Conservation (phyloP, 2,888 invertebrate species). For the Trachelus tabidus region DNA sequence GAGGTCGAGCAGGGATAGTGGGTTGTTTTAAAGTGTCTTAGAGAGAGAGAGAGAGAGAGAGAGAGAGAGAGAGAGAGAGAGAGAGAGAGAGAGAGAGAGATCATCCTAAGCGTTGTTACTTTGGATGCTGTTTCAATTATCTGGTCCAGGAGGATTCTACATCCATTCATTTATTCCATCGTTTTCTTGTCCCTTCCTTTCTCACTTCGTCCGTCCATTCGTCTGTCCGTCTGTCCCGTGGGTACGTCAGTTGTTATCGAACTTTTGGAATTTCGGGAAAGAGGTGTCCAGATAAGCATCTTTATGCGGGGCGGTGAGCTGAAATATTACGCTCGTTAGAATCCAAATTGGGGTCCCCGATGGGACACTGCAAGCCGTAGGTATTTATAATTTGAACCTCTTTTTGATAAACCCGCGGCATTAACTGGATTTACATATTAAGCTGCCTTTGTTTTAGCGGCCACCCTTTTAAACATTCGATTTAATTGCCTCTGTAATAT, state of each 20-base stretch:
- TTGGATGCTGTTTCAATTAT: not conserved
- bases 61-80: too few species aligned
- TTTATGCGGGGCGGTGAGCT: slow-evolving; percentile 47
- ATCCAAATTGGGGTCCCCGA: slow-evolving; percentile 58
- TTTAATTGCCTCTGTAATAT: slow-evolving; percentile 51
- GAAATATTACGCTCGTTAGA: slow-evolving; percentile 63
- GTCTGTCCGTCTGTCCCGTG: not conserved
- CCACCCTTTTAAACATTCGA: slow-evolving; percentile 41
- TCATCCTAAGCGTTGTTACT: not conserved
- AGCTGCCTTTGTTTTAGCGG: slow-evolving; percentile 44
- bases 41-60: not conserved
- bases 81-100: too few species aligned
- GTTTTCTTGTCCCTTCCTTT: not conserved
- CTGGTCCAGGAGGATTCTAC: not conserved
- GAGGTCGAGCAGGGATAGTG: not conserved
- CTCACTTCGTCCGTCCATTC: not conserved
- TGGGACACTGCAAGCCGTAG: slow-evolving; percentile 34
- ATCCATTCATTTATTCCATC: not conserved
- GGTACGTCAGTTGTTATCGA: slow-evolving; percentile 20
- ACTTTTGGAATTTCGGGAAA: slow-evolving; percentile 17
- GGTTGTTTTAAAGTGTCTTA: not conserved
- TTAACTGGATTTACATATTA: slow-evolving; percentile 55
- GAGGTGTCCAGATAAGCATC: slow-evolving; percentile 41
- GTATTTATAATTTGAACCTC: slow-evolving; percentile 53
- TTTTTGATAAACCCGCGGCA: slow-evolving; percentile 42